These are phyloP conservation scores for Euphydryas editha DNA, from an alignment of 2,888 invertebrate genomes.

Conservation along the genomic window DNA sequence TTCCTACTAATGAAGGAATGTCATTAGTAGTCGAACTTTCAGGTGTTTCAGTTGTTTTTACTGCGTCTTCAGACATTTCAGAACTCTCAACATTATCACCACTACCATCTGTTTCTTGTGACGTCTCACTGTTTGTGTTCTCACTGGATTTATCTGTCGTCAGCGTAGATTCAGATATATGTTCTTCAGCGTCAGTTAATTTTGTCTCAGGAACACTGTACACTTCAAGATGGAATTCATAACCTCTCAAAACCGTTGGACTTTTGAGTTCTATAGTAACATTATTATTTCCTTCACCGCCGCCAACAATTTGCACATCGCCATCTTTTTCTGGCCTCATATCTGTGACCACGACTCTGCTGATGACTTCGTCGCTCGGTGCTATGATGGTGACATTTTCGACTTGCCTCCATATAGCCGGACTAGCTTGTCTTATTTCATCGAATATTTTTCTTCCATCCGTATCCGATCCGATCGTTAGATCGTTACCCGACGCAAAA, in stretches of 20 bases:
- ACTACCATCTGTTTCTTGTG: constrained; percentile 15
- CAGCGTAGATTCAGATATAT: neutral
- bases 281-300: constrained; percentile 66
- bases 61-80: neutral
- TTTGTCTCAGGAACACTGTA: constrained; percentile 50
- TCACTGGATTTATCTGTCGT: constrained; percentile 1
- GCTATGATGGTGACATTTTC: constrained; percentile 61
- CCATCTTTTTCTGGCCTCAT: constrained; percentile 69
- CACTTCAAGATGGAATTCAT: constrained; percentile 65
- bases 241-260: constrained; percentile 69
- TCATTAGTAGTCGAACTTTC: constrained; percentile 25
- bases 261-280: constrained; percentile 72
- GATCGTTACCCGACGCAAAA: constrained; percentile 56
- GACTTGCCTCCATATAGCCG: constrained; percentile 65
- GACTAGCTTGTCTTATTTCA: constrained; percentile 62
- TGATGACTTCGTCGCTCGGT: constrained; percentile 61
- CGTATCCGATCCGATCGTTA: constrained; percentile 53
- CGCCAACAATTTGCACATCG: constrained; percentile 63
- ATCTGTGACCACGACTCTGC: constrained; percentile 61
- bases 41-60: constrained; percentile 1
- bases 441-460: constrained; percentile 63
- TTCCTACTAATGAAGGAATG: constrained; percentile 23
- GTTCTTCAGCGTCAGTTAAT: constrained; percentile 33
- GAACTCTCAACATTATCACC: neutral
- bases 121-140: constrained; percentile 12